phyloP scores from a whole-genome alignment of 1,140 invertebrate genomes.

The Matsumurasca onukii region DNA sequence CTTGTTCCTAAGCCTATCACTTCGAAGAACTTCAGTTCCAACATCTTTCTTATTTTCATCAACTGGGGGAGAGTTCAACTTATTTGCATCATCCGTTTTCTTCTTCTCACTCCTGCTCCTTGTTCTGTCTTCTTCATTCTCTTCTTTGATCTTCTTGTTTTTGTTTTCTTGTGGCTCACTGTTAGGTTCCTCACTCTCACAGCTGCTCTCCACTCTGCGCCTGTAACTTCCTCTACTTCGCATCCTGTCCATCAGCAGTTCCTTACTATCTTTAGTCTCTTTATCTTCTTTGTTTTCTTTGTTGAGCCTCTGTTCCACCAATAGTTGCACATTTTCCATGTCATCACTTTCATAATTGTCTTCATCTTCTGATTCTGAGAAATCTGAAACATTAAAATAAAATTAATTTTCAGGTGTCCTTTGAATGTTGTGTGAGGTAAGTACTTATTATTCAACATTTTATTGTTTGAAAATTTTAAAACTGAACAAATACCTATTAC shows the following conservation, averaged over 20 bases:
- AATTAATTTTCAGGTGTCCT: too few relatives aligned
- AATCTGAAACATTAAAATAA: conserved; percentile 32
- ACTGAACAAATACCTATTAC: too few relatives aligned
- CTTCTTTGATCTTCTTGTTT: conserved; percentile 22
- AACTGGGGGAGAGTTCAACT: conserved; percentile 1
- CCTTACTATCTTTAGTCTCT: conserved; percentile 49
- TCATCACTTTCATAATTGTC: conserved; percentile 45
- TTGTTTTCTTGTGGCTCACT: conserved; percentile 9
- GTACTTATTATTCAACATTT: too few relatives aligned
- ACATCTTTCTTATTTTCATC: conserved; percentile 32
- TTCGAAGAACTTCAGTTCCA: conserved; percentile 24
- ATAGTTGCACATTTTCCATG: too few relatives aligned
- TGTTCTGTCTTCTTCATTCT: conserved; percentile 23
- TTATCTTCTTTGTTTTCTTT: conserved; percentile 43
- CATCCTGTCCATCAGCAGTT: conserved; percentile 40
- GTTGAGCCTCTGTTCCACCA: not conserved
- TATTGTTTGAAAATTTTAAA: too few relatives aligned
- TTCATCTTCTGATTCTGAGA: conserved; percentile 51
- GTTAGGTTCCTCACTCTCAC: conserved; percentile 14
- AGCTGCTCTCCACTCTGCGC: not conserved
- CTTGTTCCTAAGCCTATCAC: conserved; percentile 34
- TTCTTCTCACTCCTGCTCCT: conserved; percentile 19
- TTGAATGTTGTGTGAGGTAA: too few relatives aligned
- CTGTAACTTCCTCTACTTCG: conserved; percentile 20
- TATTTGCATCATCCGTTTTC: conserved; percentile 28